Evolutionary conservation across 2,113 vertebrate genomes (phyloP).

Genomic region (Psittacus erithacus): DNA sequence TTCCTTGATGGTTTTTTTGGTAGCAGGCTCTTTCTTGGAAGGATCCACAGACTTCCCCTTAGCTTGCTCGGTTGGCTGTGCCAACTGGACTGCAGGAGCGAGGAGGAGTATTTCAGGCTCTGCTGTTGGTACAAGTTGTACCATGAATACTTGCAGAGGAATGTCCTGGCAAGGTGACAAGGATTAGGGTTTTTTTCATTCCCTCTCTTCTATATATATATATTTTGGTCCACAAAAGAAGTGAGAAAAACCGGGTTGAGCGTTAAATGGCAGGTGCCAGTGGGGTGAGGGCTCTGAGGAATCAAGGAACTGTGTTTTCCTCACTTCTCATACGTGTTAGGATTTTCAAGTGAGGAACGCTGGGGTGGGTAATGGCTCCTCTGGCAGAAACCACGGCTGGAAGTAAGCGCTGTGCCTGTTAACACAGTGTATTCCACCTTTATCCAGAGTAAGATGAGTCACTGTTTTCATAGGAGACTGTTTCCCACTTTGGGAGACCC

Average conservation of each 20-base stretch:
- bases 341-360: background rate
- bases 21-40: constrained; percentile 61
- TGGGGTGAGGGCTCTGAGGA: background rate
- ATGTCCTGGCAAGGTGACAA: constrained; percentile 56
- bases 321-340: background rate
- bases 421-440: background rate
- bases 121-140: constrained; percentile 65
- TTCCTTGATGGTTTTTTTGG: constrained; percentile 41
- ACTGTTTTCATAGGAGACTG: background rate
- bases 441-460: background rate
- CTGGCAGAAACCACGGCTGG: background rate
- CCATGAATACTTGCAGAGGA: constrained; percentile 53
- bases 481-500: background rate
- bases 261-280: constrained; percentile 2
- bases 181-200: background rate
- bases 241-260: background rate
- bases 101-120: constrained; percentile 56
- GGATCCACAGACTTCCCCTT: constrained; percentile 45
- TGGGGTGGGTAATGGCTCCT: background rate
- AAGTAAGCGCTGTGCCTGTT: background rate
- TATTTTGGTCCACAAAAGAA: background rate
- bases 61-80: constrained; percentile 3
- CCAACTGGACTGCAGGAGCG: constrained; percentile 51
- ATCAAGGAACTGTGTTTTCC: background rate
- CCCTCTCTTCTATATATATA: background rate